These are phyloP conservation scores for Vanessa atalanta DNA, from an alignment of 1,140 invertebrate genomes.

Conservation along the genomic window DNA sequence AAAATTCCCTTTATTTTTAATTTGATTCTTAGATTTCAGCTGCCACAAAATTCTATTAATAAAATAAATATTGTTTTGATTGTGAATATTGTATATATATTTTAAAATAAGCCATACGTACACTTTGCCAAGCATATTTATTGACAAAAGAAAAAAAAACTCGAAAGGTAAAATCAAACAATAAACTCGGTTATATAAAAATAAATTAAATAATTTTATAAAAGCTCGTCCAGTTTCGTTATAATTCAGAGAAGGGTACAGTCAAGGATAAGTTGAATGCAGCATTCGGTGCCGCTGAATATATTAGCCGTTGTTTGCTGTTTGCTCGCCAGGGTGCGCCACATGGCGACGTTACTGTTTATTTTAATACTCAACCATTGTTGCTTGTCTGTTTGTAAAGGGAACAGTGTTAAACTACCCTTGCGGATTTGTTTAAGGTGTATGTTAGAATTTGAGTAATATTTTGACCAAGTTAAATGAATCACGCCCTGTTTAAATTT, in stretches of 20 bases:
- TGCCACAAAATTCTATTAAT: no score
- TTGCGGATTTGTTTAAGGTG: slow-evolving; percentile 63
- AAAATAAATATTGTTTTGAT: no score
- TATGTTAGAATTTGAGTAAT: slow-evolving; percentile 38
- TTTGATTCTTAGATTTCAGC: no score
- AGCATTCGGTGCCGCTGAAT: slow-evolving; percentile 55
- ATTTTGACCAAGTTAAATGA: slow-evolving; percentile 27
- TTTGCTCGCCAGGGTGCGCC: slow-evolving; percentile 63
- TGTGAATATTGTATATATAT: neutral
- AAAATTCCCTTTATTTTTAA: no score
- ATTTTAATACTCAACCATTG: slow-evolving; percentile 79
- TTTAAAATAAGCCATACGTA: no score
- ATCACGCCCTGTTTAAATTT: neutral
- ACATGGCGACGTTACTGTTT: slow-evolving; percentile 74
- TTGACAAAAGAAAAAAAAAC: neutral
- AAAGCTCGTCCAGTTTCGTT: slow-evolving; percentile 15
- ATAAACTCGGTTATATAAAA: neutral
- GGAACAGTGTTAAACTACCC: slow-evolving; percentile 74
- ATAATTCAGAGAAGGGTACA: slow-evolving; percentile 18
- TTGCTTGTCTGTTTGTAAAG: slow-evolving; percentile 68
- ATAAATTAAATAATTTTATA: neutral
- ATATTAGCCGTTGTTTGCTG: slow-evolving; percentile 69
- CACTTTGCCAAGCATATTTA: no score
- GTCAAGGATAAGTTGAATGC: slow-evolving; percentile 29
- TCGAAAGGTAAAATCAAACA: no score